Percentiles rank a stretch among this genome's conserved stretches.
Evolutionary conservation across 2,797 vertebrate species (phyloP).

Genomic region (Nothura maculosa): DNA sequence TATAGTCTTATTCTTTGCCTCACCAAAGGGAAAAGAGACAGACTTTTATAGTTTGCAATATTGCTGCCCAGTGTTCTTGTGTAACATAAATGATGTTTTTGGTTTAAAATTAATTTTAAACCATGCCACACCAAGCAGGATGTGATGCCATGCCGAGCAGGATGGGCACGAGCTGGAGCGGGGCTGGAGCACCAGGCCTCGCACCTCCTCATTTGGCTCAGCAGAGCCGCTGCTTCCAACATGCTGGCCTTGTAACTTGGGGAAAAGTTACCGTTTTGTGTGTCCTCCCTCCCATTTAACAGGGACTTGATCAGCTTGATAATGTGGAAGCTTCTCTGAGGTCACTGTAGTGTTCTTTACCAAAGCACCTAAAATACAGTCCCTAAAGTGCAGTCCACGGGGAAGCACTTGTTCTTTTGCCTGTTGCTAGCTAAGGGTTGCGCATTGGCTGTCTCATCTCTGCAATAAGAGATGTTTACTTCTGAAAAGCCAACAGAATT

Average conservation of each 20-base stretch:
- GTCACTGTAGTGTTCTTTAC: background rate
- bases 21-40: background rate
- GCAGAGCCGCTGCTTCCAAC: background rate
- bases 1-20: background rate
- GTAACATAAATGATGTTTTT: background rate
- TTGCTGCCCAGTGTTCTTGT: background rate
- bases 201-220: background rate
- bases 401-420: background rate
- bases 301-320: background rate
- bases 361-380: background rate
- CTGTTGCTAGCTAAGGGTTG: background rate
- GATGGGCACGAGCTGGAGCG: too few species aligned
- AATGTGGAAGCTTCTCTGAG: background rate
- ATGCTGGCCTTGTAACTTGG: background rate
- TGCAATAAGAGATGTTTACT: background rate
- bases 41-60: background rate
- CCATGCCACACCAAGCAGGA: too few species aligned
- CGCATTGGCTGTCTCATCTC: background rate
- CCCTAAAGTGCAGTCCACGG: background rate
- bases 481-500: background rate
- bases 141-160: too few species aligned
- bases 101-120: background rate
- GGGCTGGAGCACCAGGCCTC: rapidly evolving
- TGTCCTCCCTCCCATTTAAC: background rate
- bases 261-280: background rate